phyloP scores from a whole-genome alignment of 2,113 vertebrate genomes.

The Callaeas wilsoni region DNA sequence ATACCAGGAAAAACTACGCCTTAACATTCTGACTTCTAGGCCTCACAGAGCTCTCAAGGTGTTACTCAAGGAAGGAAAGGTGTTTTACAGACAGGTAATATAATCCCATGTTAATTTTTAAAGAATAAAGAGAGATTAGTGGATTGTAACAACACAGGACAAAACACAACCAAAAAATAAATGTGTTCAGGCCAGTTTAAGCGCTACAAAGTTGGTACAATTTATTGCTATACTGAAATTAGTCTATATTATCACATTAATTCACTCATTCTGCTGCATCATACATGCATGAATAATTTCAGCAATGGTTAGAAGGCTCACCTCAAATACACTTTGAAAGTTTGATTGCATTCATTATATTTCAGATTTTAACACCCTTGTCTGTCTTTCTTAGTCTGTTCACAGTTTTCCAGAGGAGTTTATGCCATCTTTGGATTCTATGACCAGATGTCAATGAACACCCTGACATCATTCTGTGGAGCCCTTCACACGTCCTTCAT shows the following conservation, averaged over 20 bases:
- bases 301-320: neutral
- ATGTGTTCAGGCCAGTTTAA: neutral
- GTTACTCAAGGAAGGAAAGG: neutral
- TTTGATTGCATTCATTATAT: neutral
- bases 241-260: neutral
- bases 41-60: neutral
- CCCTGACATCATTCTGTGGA: slow-evolving; percentile 95
- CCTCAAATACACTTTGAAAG: neutral
- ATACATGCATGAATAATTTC: neutral
- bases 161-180: neutral
- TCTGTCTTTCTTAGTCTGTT: slow-evolving; percentile 86
- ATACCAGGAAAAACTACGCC: neutral
- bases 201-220: neutral
- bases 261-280: neutral
- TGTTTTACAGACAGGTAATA: neutral
- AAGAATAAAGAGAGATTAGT: neutral
- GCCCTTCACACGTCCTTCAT: slow-evolving; percentile 97
- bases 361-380: slow-evolving; percentile 18
- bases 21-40: neutral
- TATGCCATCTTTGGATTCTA: slow-evolving; percentile 99
- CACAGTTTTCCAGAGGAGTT: slow-evolving; percentile 96
- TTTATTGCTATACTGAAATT: neutral
- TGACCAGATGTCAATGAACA: slow-evolving; percentile 98
- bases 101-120: neutral
- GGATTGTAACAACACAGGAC: neutral